Percentiles rank a stretch among this genome's conserved stretches.
These are phyloP conservation scores for Fringilla coelebs DNA, from an alignment of 2,797 vertebrate genomes.

Conservation along the genomic window DNA sequence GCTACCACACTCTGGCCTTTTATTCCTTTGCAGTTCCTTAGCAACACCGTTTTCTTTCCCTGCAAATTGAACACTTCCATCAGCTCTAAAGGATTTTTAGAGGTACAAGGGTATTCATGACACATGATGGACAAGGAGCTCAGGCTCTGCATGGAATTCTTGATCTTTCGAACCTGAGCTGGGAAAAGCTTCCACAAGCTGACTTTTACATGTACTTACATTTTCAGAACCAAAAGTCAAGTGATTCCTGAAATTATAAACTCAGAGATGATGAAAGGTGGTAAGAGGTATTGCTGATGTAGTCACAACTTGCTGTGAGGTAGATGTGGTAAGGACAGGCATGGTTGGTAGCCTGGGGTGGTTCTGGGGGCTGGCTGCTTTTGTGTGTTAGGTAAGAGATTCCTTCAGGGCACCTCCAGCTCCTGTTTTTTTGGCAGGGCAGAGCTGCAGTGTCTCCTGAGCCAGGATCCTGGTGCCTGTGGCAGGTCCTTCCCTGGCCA, in stretches of 20 bases:
- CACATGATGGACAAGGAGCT: conserved; percentile 1
- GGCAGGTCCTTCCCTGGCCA: not conserved
- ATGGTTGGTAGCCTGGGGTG: not conserved
- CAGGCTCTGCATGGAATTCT: not conserved
- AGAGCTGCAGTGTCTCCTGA: not conserved
- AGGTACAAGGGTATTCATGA: not conserved
- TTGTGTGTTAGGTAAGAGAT: not conserved
- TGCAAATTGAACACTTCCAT: conserved; percentile 39
- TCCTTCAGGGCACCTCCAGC: not conserved
- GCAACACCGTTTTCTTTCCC: conserved; percentile 34
- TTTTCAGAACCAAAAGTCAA: not conserved
- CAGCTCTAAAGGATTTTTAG: conserved; percentile 6
- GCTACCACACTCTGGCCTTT: not conserved
- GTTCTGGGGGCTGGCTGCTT: not conserved
- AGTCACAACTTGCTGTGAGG: not conserved
- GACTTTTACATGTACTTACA: not conserved
- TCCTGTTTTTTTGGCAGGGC: not conserved
- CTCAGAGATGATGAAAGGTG: not conserved
- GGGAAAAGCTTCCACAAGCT: not conserved
- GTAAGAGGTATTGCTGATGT: not conserved
- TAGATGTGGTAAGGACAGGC: not conserved
- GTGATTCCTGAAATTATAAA: not conserved
- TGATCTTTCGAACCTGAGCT: not conserved
- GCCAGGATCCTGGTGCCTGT: not conserved
- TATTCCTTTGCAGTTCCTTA: conserved; percentile 44